These are phyloP conservation scores for Plotosus lineatus DNA, from an alignment of 2,113 vertebrate genomes.

Conservation along the genomic window DNA sequence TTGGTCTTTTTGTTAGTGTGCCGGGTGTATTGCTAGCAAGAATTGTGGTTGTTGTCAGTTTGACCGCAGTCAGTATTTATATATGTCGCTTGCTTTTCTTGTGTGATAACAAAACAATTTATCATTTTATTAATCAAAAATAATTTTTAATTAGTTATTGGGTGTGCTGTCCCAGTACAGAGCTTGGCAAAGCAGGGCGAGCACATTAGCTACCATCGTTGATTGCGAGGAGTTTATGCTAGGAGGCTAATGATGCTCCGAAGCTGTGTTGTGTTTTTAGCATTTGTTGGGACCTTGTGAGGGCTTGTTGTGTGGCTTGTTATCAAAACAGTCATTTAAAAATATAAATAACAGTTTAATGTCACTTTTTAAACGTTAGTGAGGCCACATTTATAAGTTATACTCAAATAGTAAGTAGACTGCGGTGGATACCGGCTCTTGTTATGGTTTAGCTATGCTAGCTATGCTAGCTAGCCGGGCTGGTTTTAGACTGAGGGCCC, in stretches of 20 bases:
- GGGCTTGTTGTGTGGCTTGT: not conserved
- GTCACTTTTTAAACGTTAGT: not conserved
- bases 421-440: not conserved
- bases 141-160: too few species aligned
- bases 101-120: not conserved
- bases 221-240: too few species aligned
- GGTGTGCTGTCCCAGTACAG: too few species aligned
- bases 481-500: not conserved
- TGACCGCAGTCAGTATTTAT: too few species aligned
- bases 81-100: not conserved
- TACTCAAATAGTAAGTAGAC: not conserved
- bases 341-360: not conserved
- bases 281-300: not conserved
- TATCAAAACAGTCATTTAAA: not conserved
- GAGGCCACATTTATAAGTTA: too few species aligned
- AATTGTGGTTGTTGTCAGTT: not conserved
- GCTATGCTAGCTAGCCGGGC: not conserved
- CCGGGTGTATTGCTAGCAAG: not conserved
- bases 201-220: not conserved
- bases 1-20: not conserved
- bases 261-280: not conserved
- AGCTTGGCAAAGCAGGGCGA: not conserved
- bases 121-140: not conserved
- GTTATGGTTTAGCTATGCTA: not conserved
- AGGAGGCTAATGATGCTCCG: not conserved